Evolutionary conservation across 2,113 vertebrate genomes (phyloP), one percentile per base, ranked within the genome.

Genomic region (Tragelaphus buxtoni): DNA sequence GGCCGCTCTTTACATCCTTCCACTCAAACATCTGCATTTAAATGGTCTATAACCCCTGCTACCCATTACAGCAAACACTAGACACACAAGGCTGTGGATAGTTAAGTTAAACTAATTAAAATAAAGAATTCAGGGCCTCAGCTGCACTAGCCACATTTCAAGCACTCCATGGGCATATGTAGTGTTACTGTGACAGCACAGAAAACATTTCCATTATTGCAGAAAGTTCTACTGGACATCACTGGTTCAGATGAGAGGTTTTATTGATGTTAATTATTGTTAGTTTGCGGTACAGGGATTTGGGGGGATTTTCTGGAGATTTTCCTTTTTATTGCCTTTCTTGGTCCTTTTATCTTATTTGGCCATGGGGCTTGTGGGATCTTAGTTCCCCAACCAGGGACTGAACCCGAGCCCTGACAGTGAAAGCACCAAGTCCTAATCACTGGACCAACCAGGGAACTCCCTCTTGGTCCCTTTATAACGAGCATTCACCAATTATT

Each of bases 31-130:
- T 5, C 45, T 1, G 0, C 76, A 39, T 4, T 26, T 4, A 28
- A 80, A 39, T 32, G 28, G 51, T n/a, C 5, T 4, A 32, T 12
- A 51, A 60, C 42, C 47, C 3, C 4, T 30, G 24, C n/a, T 53
- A 18, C 55, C 28, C 22, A 2, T 79, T 8, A 74, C 26, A 22
- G 80, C 12, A 35, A 47, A n/a, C 2, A 3, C 26, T 5, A 45
- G 58, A 17, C 53, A n/a, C 39, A 30, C 8, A 1, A 3, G 45
- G 58, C 39, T 80, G 28, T 22, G 9, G 17, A 28, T 24, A 53
- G 65, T 77, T 55, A 88, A 88, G 26, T 90, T 88, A 49, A 91
- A 69, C 35, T 63, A 35, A 91, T 55, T 94, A 18, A 51, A 77
- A 81, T 81, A 85, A 90, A 81, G 16, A 88, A 42, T 9, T 61